Evolutionary conservation across 2,888 invertebrate species (phyloP), one percentile per base, ranked within the genome.

Genomic region (Drosophila mercatorum): DNA sequence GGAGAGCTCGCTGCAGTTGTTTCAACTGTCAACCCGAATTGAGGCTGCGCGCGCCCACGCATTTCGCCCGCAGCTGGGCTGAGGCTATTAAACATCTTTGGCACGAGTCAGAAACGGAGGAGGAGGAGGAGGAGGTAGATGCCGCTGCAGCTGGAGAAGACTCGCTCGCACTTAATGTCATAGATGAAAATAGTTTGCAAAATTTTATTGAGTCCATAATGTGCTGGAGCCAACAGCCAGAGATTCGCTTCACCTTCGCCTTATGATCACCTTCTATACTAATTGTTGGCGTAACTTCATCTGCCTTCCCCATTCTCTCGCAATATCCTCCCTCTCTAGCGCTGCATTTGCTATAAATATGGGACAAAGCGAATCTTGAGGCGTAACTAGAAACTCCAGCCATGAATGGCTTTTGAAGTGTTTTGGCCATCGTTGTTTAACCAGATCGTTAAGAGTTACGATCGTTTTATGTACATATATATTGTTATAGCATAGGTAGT

Each of bases 81-180:
- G 59, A 65, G 69, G 68, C 83, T 85, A 83, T 88, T 88, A 85
- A 88, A 85, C 88, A 83, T 75, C 88, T 85, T 82, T 85, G 88
- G 83, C 86, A 83, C 88, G 86, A 88, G 86, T 71, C 82, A 51
- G 17, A 61, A n/a, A 2, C 22, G 2, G 17, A 34, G 28, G 28
- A n/a, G 4, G 36, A 56, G 28, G 28, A 14, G 4, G 31, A 56
- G 11, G 17, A 47, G n/a, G 66, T 49, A 26, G 61, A 60, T 55
- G 47, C 69, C 38, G 28, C 44, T 44, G 55, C 43, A 31, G 71
- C 26, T 40, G 38, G 40, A 22, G 17, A 49, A 68, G 60, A 46
- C 62, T 46, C 44, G 43, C 57, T 57, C 64, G 31, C 70, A 68
- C 64, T 60, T 68, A 59, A 78, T 65, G 71, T 64, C 74, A 28